phyloP scores from a whole-genome alignment of 2,888 invertebrate species.

The Matsumyia berberina region DNA sequence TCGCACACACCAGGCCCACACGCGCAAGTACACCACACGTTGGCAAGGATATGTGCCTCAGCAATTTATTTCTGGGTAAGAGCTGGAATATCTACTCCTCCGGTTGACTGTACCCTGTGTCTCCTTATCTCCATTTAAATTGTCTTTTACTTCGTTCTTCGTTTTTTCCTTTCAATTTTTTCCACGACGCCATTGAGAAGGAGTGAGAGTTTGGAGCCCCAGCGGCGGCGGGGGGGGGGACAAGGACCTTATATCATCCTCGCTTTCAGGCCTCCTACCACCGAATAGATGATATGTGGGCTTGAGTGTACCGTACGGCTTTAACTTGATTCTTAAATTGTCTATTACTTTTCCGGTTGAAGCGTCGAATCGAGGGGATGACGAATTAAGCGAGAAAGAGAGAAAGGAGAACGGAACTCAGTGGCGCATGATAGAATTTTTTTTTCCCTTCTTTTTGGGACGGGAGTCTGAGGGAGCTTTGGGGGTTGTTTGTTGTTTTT shows the following conservation, averaged over 20 bases:
- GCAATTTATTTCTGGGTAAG: constrained; percentile 44
- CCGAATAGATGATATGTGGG: constrained; percentile 52
- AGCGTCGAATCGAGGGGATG: constrained; percentile 42
- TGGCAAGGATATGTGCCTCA: constrained; percentile 19
- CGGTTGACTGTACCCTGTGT: constrained; percentile 12
- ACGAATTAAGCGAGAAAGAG: constrained; percentile 38
- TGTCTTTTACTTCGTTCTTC: constrained; percentile 55
- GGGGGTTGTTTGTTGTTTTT: constrained; percentile 55
- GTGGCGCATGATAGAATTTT: constrained; percentile 45
- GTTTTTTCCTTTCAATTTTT: constrained; percentile 22
- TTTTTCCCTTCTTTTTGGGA: neutral
- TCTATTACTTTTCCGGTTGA: constrained; percentile 74
- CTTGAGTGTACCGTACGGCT: constrained; percentile 43
- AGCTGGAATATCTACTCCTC: constrained; percentile 19
- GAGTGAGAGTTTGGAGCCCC: constrained; percentile 13
- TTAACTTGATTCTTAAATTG: constrained; percentile 73
- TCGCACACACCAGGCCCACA: constrained; percentile 2
- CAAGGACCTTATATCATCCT: constrained; percentile 14
- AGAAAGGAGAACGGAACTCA: constrained; percentile 20
- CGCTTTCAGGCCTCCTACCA: neutral
- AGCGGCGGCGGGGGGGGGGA: constrained; percentile 4
- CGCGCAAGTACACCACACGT: constrained; percentile 2
- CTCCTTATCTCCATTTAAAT: constrained; percentile 72
- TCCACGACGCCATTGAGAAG: constrained; percentile 32
- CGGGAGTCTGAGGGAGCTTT: constrained; percentile 19